Evolutionary conservation across 1,140 invertebrate genomes (phyloP).

Genomic region (Centruroides vittatus): DNA sequence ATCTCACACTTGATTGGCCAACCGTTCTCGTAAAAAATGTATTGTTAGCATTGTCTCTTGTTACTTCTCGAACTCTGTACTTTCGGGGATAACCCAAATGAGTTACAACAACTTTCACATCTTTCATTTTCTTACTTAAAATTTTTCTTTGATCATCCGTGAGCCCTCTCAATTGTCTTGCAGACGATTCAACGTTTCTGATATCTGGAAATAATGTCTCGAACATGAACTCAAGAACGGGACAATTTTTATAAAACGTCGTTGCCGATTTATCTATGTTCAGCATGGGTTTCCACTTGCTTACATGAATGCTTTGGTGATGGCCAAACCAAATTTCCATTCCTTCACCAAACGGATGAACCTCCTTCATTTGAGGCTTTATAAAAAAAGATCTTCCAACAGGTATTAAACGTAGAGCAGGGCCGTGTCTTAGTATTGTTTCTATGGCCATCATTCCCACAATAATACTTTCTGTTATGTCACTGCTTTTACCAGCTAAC

Average conservation of each 20-base stretch:
- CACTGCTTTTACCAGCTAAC: not conserved
- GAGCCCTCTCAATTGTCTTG: no score
- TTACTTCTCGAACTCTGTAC: slow-evolving; percentile 13
- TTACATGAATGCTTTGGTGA: slow-evolving; percentile 10
- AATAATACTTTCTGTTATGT: slow-evolving; percentile 6
- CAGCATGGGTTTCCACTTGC: slow-evolving; percentile 1
- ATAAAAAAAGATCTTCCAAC: slow-evolving; percentile 16
- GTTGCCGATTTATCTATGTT: no score
- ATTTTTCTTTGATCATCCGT: no score
- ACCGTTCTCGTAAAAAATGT: slow-evolving; percentile 5
- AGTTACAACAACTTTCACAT: slow-evolving; percentile 5
- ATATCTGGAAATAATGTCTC: no score
- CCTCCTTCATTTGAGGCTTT: not conserved
- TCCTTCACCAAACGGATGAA: slow-evolving; percentile 1
- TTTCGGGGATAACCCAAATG: slow-evolving; percentile 12
- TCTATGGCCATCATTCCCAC: slow-evolving; percentile 9
- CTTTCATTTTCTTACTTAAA: no score
- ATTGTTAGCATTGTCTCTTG: slow-evolving; percentile 6
- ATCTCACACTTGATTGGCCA: no score
- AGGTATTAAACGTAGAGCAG: slow-evolving; percentile 7
- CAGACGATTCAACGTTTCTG: no score
- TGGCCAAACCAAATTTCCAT: slow-evolving; percentile 16
- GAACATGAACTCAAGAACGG: no score
- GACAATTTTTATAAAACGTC: no score
- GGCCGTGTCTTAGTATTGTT: slow-evolving; percentile 9